Evolutionary conservation across 2,888 invertebrate genomes (phyloP), one percentile per base, ranked within the genome.

Genomic region (Trichacis sp.): DNA sequence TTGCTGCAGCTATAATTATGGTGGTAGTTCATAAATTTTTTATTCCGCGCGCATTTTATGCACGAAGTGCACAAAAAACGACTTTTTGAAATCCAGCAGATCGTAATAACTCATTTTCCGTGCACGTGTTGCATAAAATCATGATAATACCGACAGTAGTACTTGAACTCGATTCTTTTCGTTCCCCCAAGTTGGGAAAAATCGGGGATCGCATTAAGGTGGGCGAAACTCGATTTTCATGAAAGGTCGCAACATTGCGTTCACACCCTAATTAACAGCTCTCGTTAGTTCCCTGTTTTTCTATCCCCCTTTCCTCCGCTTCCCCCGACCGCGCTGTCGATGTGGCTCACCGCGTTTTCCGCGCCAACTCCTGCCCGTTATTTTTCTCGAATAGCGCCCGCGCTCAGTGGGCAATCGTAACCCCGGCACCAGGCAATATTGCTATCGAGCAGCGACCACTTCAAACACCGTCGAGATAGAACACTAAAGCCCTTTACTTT

Each of bases 401-500:
- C 50, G 53, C 30, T 47, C 19, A 46, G 15, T 48, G 52, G 55
- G 48, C 59, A 59, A 55, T 64, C 55, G 55, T 64, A 59, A 64
- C 55, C 56, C 59, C 55, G 56, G 52, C 64, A 61, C 53, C 50
- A 49, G 30, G 43, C 60, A 49, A 61, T 65, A 65, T 65, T 60
- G 60, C 57, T 40, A 59, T 54, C 47, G 55, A 64, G 55, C 55
- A 53, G 42, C 53, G 51, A 60, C 64, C 64, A 60, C 64, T 65
- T 65, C 64, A 65, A 65, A 65, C 64, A 56, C 49, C 33, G 40
- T 24, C 33, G 36, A 33, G 53, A 56, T 50, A 30, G 53, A 65
- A 60, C 47, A 55, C 64, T 51, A 54, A 43, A 43, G 19, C 43
- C 43, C 18, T 43, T 33, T 33, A 45, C 58, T 49, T 51, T 50